Evolutionary conservation across 2,888 invertebrate genomes (phyloP).

Genomic region (Conus canariensis): DNA sequence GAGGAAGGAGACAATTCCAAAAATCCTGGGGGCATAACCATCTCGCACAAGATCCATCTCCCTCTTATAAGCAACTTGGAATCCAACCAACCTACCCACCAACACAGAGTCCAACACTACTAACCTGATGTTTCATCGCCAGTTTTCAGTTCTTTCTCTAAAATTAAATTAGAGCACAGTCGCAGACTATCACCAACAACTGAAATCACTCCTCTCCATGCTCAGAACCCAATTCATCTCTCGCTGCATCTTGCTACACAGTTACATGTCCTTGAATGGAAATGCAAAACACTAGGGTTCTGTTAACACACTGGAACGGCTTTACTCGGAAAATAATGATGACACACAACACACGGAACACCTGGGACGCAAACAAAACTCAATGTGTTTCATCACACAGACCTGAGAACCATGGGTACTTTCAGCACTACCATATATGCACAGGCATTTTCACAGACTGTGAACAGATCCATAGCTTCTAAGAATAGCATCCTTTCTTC

Average conservation of each 20-base stretch:
- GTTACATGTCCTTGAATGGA: neutral
- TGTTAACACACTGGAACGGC: neutral
- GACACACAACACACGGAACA: neutral
- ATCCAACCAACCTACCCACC: neutral
- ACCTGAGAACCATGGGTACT: slow-evolving; percentile 18
- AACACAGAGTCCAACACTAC: neutral
- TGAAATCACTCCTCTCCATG: neutral
- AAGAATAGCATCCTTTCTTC: neutral
- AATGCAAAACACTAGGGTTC: neutral
- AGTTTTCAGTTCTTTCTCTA: neutral
- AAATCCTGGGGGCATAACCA: neutral
- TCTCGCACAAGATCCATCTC: neutral
- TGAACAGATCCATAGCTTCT: neutral
- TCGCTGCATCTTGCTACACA: neutral
- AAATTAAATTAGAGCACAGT: neutral
- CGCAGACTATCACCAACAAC: neutral
- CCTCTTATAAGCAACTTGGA: neutral
- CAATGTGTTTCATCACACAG: neutral
- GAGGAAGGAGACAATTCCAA: neutral
- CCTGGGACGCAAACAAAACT: neutral
- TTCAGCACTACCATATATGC: neutral
- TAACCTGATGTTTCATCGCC: neutral
- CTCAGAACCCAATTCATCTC: neutral
- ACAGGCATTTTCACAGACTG: neutral
- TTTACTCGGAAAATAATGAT: neutral